Evolutionary conservation across 2,888 invertebrate genomes (phyloP), one percentile per base, ranked within the genome.

Genomic region (Pardosa pseudoannulata): DNA sequence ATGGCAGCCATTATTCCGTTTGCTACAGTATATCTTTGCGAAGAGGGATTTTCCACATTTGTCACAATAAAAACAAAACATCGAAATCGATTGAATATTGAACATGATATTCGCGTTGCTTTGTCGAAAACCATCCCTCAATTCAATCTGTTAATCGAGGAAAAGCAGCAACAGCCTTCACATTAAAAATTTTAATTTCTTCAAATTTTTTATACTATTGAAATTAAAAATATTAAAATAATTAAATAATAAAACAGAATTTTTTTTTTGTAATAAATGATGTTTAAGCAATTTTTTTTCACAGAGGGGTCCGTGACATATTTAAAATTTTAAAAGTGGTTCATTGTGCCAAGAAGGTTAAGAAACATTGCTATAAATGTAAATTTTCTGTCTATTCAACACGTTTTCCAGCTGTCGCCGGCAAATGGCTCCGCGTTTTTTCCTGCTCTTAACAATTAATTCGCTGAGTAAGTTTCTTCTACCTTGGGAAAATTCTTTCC

Each of bases 1-100:
- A 79, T 79, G 78, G 78, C 78, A 79, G 70, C 62, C 78, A 79
- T 79, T 79, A 79, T 79, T 79, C 78, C 78, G 70, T 79, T 79
- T 79, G 78, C 78, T 70, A 79, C 78, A 70, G 70, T 70, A 79
- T 79, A 79, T 79, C 70, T 70, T 70, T 79, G 78, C 70, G 70
- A 79, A 79, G 70, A 70, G 62, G 78, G 62, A 79, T 79, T 56
- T 79, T 79, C 78, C 62, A 79, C 78, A 70, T 70, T 79, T 70
- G 78, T 79, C 70, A 70, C 78, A 79, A 70, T 79, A 79, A 79
- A 79, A 79, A 79, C 70, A 70, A 79, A 70, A 79, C 78, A 79
- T 79, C 78, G 70, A 79, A 79, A 79, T 79, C 62, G 70, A 79
- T 70, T 70, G 75, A 75, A 75, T 65, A 65, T 75, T 65, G 75